Evolutionary conservation across 2,888 invertebrate genomes (phyloP), one percentile per base, ranked within the genome.

Genomic region (Phengaris arion): DNA sequence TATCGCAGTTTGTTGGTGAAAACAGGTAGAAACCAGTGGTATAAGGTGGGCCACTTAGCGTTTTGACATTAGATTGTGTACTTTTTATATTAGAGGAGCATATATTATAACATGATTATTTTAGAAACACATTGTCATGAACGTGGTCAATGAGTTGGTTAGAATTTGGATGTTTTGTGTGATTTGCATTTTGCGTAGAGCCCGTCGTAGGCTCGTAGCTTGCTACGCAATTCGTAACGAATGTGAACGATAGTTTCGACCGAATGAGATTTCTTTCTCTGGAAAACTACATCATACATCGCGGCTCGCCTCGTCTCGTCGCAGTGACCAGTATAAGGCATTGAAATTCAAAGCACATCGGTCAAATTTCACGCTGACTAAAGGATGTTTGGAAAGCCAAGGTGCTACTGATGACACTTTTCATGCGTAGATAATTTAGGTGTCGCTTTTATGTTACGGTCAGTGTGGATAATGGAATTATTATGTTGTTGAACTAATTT

Each of bases 321-420:
- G 2, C 6, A 48, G 48, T 48, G 48, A 48, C 7, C 7, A 48
- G 48, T 48, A 48, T 3, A 6, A 10, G 59, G 15, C 22, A 59
- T 59, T 22, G 59, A 59, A 59, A 59, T 59, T 59, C 10, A 22
- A 22, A 59, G 59, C 9, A 22, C 59, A 59, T 59, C 59, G 9
- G 5, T 22, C 2, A 22, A 59, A 59, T 59, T 59, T 59, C 22
- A 59, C 59, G 59, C 59, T 15, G 3, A 57, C 22, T 22, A 22
- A 22, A 22, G 22, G 22, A 59, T 59, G 59, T 59, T 59, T 59
- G 22, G 59, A 59, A 59, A 59, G 22, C 59, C 59, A 59, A 59
- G 59, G 59, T 22, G 15, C 59, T 59, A 59, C 59, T 5, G 59
- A 59, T 22, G 59, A 22, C 59, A 59, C 59, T 59, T 59, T 10